Base-by-base conservation (phyloP, 2,797 vertebrate genomes). In the Nasua narica region DNA sequence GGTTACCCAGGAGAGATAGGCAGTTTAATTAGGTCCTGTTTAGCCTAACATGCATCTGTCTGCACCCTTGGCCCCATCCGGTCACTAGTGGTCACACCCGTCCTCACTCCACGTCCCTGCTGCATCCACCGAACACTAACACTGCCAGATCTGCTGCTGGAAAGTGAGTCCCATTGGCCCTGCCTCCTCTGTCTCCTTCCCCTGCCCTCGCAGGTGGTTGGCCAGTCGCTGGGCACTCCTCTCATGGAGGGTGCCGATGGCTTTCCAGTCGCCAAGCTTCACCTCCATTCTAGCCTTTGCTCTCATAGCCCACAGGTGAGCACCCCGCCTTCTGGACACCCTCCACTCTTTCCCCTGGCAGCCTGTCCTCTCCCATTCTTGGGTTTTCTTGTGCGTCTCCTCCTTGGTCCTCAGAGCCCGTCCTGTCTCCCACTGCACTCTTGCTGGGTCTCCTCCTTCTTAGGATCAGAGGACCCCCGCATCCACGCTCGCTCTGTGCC, bases 11-110 rank as follows among this genome's bases (percentile, higher is more conserved):
- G 54, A 72, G 67, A 90, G 67, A 60, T 10, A 88, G 60, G 67
- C 12, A 4, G 52, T 74, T 92, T 92, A 82, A 97, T 92, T 90
- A 95, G 85, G 54, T 85, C 92, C 62, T 70, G 46, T 84, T 91
- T 70, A 67, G 46, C 37, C 35, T 90, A 56, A 92, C 40, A 43
- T 82, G 40, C 4, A 23, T 21, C 43, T 62, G 5, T 23, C 87
- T 74, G 48, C 3, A 58, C 67, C 48, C 86, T 87, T 0, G 9
- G 82, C 43, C 65, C 78, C 93, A 89, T 94, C 88, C 92, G 94
- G 37, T 72, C 77, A 50, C 77, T 43, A 16, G 56, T 10, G 88
- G 70, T 70, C 78, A 7, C 40, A 43, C 87, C 58, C 27, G 77
- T 85, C 77, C 74, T 82, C 54, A 58, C 81, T 82, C 46, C 1